phyloP scores from a whole-genome alignment of 2,797 vertebrate species.

The Heteromormyrus szaboi region DNA sequence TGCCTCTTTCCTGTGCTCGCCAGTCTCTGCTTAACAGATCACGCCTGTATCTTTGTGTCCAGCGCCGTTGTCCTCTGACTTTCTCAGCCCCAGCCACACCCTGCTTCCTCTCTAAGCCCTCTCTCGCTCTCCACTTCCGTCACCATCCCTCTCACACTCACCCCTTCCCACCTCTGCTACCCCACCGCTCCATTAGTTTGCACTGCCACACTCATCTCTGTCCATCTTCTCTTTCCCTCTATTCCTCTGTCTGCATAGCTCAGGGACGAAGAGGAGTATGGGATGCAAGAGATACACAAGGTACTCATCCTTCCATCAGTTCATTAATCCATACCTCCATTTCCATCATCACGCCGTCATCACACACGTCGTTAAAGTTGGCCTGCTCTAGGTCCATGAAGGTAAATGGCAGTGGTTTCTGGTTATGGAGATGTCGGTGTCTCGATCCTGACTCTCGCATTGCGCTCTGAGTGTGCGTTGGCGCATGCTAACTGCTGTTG shows the following conservation, averaged over 20 bases:
- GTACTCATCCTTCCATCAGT: constrained; percentile 51
- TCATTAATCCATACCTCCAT: constrained; percentile 34
- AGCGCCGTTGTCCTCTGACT: not conserved
- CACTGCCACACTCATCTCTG: not conserved
- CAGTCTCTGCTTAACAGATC: not conserved
- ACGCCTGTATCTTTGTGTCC: constrained; percentile 1
- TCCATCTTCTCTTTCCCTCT: constrained; percentile 15
- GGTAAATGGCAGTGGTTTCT: not conserved
- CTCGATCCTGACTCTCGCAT: not conserved
- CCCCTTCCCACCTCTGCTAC: constrained; percentile 32
- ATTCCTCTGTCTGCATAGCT: constrained; percentile 52
- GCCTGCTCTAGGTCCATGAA: constrained; percentile 1
- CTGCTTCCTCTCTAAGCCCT: constrained; percentile 15
- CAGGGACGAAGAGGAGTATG: constrained; percentile 68
- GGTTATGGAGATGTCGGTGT: not conserved
- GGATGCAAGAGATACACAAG: constrained; percentile 70
- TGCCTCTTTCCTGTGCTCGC: not conserved
- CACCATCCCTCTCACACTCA: constrained; percentile 36
- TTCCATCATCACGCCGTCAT: constrained; percentile 17
- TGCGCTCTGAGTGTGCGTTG: constrained; percentile 37
- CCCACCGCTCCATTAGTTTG: not conserved
- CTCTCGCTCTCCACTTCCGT: constrained; percentile 31
- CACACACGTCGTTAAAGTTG: not conserved
- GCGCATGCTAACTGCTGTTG: constrained; percentile 1
- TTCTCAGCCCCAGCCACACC: not conserved